Base-by-base conservation (phyloP, 2,113 vertebrate species). In the Ursus arctos region DNA sequence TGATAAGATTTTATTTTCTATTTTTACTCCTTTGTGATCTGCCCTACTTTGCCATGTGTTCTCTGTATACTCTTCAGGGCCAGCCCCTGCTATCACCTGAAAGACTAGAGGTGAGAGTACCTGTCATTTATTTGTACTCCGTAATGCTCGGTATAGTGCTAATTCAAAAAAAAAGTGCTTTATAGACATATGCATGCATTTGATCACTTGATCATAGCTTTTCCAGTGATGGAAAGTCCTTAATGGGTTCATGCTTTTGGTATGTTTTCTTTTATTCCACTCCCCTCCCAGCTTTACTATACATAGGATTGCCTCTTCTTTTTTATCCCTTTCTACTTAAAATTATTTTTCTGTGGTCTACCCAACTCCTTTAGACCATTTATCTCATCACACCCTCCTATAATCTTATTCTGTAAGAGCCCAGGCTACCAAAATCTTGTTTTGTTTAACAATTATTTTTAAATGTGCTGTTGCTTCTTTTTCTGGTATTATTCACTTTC, bases 1-100 rank as follows among this genome's bases (percentile, higher is more conserved):
- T 86, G 79, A 89, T 72, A 96, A 91, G 65, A 57, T 74, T 97
- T 92, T 80, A 76, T 77, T 86, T 97, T 95, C 95, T 94, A 89
- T 92, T 97, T 98, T 98, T 92, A 87, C 18, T 51, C 11, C 3
- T 57, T 97, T 96, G 85, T 95, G 65, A 63, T 65, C 40, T 97
- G 95, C 57, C 88, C 93, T 96, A 94, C 72, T 97, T 97, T 91
- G 28, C 47, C 14, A 47, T 19, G 18, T 12, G 7, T 79, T 95
- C 85, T 33, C 95, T 74, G 28, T 33, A 12, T 55, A 24, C 26
- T 65, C 47, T 65, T 31, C 36, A 59, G 71, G 76, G 31, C 49
- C 8, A 94, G 79, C 51, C 13, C 13, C 18, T 63, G 13, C 49
- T n/a, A 65, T 47, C 3, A n/a, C 28, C 26, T 18, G 21, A 11